phyloP scores from a whole-genome alignment of 2,888 invertebrate genomes.

The Heliconius sara region DNA sequence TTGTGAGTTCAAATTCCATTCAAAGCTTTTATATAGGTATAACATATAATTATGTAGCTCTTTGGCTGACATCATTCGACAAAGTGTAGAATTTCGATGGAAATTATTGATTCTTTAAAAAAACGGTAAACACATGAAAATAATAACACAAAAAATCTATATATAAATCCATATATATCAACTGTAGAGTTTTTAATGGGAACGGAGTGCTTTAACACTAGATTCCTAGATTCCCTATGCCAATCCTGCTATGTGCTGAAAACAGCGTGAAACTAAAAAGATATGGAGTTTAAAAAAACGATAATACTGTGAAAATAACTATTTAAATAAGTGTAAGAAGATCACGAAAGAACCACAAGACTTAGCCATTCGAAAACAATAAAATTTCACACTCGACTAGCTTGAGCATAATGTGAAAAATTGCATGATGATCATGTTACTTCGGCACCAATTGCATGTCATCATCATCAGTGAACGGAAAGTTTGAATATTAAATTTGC shows the following conservation, averaged over 20 bases:
- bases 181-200: too few relatives aligned
- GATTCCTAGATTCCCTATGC: too few relatives aligned
- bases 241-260: too few relatives aligned
- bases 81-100: too few relatives aligned
- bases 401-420: slow-evolving; percentile 8
- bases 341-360: background rate
- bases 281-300: background rate
- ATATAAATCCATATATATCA: too few relatives aligned
- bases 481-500: background rate
- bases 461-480: slow-evolving; percentile 6
- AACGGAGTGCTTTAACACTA: too few relatives aligned
- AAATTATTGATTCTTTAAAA: too few relatives aligned
- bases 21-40: too few relatives aligned
- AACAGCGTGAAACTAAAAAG: background rate
- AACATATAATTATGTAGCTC: too few relatives aligned
- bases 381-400: slow-evolving; percentile 31
- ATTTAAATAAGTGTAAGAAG: background rate
- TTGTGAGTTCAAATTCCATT: too few relatives aligned
- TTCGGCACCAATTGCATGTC: slow-evolving; percentile 7
- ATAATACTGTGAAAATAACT: background rate
- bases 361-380: slow-evolving; percentile 24
- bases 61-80: too few relatives aligned
- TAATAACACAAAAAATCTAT: background rate
- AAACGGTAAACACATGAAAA: too few relatives aligned
- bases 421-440: slow-evolving; percentile 27